Percentiles rank a stretch among this genome's conserved stretches.
phyloP scores from a whole-genome alignment of 2,797 vertebrate species.

The Cheracebus regulus region DNA sequence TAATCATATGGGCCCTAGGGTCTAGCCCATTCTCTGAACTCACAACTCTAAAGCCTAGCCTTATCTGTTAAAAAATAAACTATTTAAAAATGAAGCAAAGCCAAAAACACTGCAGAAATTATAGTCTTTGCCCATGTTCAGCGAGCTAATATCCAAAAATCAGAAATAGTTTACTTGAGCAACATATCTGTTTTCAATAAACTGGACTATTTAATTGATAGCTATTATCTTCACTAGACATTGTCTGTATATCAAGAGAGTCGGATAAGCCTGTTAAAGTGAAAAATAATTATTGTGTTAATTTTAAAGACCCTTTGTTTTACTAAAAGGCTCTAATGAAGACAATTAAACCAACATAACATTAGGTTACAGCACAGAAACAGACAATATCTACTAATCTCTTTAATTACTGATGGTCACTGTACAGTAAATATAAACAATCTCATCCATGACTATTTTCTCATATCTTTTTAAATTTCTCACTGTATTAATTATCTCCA shows the following conservation, averaged over 20 bases:
- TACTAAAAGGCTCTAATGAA: not conserved
- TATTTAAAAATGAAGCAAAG: not conserved
- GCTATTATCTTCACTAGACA: constrained; percentile 52
- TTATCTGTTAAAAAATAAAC: not conserved
- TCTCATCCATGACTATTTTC: constrained; percentile 23
- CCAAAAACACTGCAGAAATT: not conserved
- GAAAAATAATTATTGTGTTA: constrained; percentile 45
- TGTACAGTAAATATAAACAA: constrained; percentile 24
- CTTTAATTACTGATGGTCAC: constrained; percentile 6
- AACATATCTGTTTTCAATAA: constrained; percentile 38
- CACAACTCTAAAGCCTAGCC: not conserved
- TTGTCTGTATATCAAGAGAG: constrained; percentile 15
- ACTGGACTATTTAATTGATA: constrained; percentile 61
- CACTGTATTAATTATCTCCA: constrained; percentile 37
- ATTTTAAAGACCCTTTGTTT: constrained; percentile 35
- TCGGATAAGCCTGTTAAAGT: constrained; percentile 46
- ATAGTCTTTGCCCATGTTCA: not conserved
- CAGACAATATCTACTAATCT: not conserved
- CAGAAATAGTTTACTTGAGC: constrained; percentile 9
- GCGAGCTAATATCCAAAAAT: constrained; percentile 45
- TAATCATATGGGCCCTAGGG: not conserved
- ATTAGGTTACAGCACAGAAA: not conserved
- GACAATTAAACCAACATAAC: constrained; percentile 22
- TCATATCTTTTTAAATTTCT: constrained; percentile 16
- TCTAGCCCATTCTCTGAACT: not conserved